Evolutionary conservation across 2,113 vertebrate genomes (phyloP), one percentile per base, ranked within the genome.

Genomic region (Lipophrys pholis): DNA sequence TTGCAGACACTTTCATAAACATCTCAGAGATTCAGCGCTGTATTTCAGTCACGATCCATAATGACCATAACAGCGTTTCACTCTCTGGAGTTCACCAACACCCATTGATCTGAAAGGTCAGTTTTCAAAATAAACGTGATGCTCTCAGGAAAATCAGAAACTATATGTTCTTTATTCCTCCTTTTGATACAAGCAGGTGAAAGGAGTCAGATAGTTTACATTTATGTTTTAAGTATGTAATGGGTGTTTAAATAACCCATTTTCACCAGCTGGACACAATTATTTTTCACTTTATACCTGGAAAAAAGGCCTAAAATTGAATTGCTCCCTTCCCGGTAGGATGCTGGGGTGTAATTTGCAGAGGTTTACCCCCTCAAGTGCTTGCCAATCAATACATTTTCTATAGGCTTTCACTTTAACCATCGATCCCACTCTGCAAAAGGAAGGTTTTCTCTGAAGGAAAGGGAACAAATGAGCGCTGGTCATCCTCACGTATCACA

Each of bases 401-500:
- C 14, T 15, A 11, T 6, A 39, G 7, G 4, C 36, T 30, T 3
- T 56, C 40, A 11, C 51, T 62, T 69, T 62, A 71, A 79, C 30
- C 41, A 38, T n/a, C 43, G 8, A 70, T 39, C 42, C 5, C 5
- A 39, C 8, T 8, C 11, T 51, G 15, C 43, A 64, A 54, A 5
- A 30, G 21, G 21, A 30, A 30, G 21, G 21, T 30, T 30, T 30
- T 30, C 21, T 30, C 21, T 30, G 2, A 30, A 30, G 21, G 21
- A 30, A 30, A 52, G 6, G n/a, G 38, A 69, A 43, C n/a, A 39
- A 58, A 69, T 38, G 9, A 58, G 55, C 30, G 41, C 53, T 42
- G 73, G 41, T 73, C 74, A 69, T 68, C 48, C 62, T 64, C 16
- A 30, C 53, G 66, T 58, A 70, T 62, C 45, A 67, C 65, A 62